A percentile compares a stretch with the other conserved stretches of the same genome.
Evolutionary conservation across 2,113 vertebrate species (phyloP).

Genomic region (Passer domesticus): DNA sequence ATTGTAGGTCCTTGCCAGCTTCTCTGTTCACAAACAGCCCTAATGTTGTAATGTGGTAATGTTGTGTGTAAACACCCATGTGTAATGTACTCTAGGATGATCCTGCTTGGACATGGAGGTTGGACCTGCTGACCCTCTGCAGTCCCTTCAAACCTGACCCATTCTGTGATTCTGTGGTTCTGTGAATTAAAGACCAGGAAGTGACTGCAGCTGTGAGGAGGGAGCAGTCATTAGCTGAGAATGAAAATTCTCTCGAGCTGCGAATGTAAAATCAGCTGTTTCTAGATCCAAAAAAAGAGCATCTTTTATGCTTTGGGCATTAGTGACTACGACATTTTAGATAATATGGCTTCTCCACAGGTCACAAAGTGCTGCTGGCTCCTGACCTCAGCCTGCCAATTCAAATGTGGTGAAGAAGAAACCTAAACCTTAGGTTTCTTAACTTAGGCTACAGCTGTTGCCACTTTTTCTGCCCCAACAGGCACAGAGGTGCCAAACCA

Average conservation of each 20-base stretch:
- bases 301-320: not conserved
- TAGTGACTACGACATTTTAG: not conserved
- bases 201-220: not conserved
- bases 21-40: not conserved
- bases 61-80: too few species aligned
- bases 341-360: not conserved
- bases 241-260: not conserved
- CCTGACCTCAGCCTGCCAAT: not conserved
- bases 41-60: too few species aligned
- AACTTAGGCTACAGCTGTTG: accelerated
- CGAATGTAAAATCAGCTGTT: not conserved
- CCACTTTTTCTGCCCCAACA: not conserved
- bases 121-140: not conserved
- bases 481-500: not conserved
- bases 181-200: not conserved
- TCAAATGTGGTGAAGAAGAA: not conserved
- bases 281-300: not conserved
- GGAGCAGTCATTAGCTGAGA: not conserved
- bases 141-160: not conserved
- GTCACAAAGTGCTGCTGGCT: not conserved
- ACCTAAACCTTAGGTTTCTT: not conserved
- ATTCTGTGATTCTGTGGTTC: not conserved
- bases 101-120: not conserved
- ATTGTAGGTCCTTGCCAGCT: not conserved
- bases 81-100: not conserved